A percentile compares a stretch with the other conserved stretches of the same genome.
Conservation (phyloP, 2,113 vertebrate genomes). For the Coregonus clupeaformis region DNA sequence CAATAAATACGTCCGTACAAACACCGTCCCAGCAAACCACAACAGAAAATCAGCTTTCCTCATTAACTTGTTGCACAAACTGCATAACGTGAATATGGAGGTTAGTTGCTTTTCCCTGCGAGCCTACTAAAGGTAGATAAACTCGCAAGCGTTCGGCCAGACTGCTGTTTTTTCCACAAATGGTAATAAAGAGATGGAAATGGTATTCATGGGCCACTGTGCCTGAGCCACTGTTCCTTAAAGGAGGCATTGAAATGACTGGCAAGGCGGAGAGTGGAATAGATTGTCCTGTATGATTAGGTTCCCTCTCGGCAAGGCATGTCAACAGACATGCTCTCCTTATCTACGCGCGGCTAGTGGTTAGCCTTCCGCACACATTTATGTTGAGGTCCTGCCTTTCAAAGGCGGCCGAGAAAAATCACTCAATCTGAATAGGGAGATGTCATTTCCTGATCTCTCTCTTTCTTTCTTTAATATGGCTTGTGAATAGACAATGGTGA, state of each 20-base stretch:
- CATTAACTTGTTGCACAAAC: neutral
- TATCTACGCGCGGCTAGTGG: conserved; percentile 46
- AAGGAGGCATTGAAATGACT: conserved; percentile 49
- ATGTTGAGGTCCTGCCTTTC: conserved; percentile 15
- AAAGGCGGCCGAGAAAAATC: conserved; percentile 47
- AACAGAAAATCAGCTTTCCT: neutral
- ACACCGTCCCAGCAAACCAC: neutral
- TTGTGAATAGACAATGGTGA: neutral
- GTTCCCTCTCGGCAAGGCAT: conserved; percentile 44
- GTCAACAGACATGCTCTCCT: conserved; percentile 41
- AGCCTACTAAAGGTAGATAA: conserved; percentile 40
- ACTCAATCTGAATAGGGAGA: conserved; percentile 62
- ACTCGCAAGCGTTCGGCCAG: conserved; percentile 31
- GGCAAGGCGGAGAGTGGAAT: conserved; percentile 45
- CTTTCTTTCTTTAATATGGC: neutral
- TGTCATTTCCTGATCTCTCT: conserved; percentile 59
- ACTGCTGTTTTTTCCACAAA: conserved; percentile 22
- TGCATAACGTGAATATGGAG: neutral
- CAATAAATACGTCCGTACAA: neutral
- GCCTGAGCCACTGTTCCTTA: conserved; percentile 14
- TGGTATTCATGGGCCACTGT: conserved; percentile 55
- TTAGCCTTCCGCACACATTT: conserved; percentile 44
- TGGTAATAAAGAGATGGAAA: conserved; percentile 61
- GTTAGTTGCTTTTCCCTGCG: conserved; percentile 10
- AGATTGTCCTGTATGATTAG: conserved; percentile 65